Evolutionary conservation across 23 tunicate species (phyloP), one percentile per base, ranked within the genome.

Genomic region (Phallusia fumigata): DNA sequence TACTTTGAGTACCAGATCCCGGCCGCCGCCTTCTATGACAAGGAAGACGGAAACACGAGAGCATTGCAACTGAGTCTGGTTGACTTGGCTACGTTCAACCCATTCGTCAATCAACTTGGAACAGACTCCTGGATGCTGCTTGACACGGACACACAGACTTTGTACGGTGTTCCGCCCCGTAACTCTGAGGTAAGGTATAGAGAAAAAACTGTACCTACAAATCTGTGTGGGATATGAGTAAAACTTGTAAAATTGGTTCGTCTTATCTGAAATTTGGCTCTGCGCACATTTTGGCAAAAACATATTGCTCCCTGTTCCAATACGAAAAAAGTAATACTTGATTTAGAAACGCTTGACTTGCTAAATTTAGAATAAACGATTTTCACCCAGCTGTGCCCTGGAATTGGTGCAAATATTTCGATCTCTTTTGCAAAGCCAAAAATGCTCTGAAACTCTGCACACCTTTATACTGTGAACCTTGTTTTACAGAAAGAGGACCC

Each of bases 1-100:
- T 91, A 86, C 79, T 87, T 91, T 85, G 96, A 86, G 72, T 76
- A 73, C 53, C 47, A 35, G 73, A 83, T 91, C n/a, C 85, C 87
- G 2, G 32, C 33, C 22, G 80, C 82, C 64, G 87, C 84, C 3
- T 91, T 91, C 52, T 35, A 16, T 51, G 96, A 91, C 69, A 32
- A 15, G 36, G 87, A 88, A 49, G 89, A 82, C 28, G 96, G 88
- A 10, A 49, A 79, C 65, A 74, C 89, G 13, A 45, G 88, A 19
- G 49, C 83, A 18, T 36, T 86, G 65, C 19, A 47, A 8, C 73
- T 86, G 75, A 73, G 69, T 2, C 44, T 83, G 40, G 33, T 79
- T 11, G 83, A 53, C 52, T 31, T 51, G 28, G 31, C 83, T 1
- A 16, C 80, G 30, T 53, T 15, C 30, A 8, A 50, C 5, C 76